Conservation (phyloP, 2,113 vertebrate genomes). For the Pavo muticus region DNA sequence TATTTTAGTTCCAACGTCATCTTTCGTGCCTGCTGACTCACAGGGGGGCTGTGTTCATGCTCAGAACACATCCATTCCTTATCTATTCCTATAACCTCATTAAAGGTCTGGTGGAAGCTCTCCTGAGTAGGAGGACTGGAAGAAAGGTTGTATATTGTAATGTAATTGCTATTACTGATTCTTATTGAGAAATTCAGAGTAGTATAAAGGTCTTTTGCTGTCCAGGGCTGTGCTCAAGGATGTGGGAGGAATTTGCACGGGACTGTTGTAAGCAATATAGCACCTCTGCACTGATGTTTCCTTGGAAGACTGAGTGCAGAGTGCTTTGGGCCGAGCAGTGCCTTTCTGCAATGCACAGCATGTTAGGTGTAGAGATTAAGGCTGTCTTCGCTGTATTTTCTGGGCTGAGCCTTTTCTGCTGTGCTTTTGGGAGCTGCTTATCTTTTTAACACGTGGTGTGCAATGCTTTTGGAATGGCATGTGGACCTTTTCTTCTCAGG, state of each 20-base stretch:
- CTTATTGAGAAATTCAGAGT: neutral
- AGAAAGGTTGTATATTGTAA: neutral
- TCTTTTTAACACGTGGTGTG: neutral
- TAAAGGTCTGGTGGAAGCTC: neutral
- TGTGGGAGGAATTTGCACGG: neutral
- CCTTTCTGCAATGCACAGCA: neutral
- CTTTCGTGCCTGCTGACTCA: neutral
- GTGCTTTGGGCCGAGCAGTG: neutral
- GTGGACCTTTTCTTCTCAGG: conserved; percentile 71
- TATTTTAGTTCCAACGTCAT: neutral
- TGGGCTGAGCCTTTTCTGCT: neutral
- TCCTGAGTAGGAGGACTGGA: neutral
- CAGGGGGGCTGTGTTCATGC: neutral
- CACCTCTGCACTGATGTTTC: neutral
- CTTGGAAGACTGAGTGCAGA: neutral
- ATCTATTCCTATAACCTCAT: neutral
- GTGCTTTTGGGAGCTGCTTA: neutral
- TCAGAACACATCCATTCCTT: neutral
- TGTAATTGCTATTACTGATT: neutral
- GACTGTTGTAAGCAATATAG: neutral
- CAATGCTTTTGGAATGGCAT: conserved; percentile 33
- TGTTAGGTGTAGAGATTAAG: neutral
- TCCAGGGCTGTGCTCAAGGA: neutral
- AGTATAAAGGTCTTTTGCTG: neutral
- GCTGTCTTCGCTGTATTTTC: neutral